Base-by-base conservation (phyloP, 2,113 vertebrate species). In the Salminus brasiliensis region DNA sequence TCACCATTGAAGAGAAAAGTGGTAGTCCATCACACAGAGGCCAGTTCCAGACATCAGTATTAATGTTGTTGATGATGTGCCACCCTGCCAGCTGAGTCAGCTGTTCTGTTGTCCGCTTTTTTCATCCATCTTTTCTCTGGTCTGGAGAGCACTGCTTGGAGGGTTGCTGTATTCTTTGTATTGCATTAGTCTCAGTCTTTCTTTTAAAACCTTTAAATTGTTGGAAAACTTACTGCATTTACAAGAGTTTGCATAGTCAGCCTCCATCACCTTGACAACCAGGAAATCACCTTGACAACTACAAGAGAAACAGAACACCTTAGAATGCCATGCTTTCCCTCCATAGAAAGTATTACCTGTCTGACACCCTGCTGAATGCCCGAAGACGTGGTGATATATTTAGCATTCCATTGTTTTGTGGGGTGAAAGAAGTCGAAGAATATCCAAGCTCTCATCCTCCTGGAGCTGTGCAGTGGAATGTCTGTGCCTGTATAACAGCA, bases 391-490 rank as follows among this genome's bases (percentile, higher is more conserved):
- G 15, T 57, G 16, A 55, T 36, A 15, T 10, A 43, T 66, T 39
- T n/a, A 27, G 45, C 34, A 57, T 18, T 36, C 8, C 4, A 66
- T 15, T 45, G 23, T 25, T 36, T 8, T 39, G 60, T 36, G 27
- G 62, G 30, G 8, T 8, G 9, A n/a, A 47, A 29, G n/a, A 29
- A 32, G 23, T 55, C 29, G 41, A 6, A 36, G 49, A 16, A 12
- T 0, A 2, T 23, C 49, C 7, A 55, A 72, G 43, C 27, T 34
- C 16, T 2, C 66, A 45, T 36, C 45, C 12, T 45, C 59, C 57
- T 36, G 29, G 66, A 43, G 52, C 57, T 53, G 49, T 43, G 45
- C 66, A 80, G 67, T 80, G 77, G 72, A 80, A 72, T 80, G 77
- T 55, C 59, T 63, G 30, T n/a, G 23, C 36, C 72, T 70, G 13